Evolutionary conservation across 2,797 vertebrate genomes (phyloP).

Genomic region (Sparidentex hasta): DNA sequence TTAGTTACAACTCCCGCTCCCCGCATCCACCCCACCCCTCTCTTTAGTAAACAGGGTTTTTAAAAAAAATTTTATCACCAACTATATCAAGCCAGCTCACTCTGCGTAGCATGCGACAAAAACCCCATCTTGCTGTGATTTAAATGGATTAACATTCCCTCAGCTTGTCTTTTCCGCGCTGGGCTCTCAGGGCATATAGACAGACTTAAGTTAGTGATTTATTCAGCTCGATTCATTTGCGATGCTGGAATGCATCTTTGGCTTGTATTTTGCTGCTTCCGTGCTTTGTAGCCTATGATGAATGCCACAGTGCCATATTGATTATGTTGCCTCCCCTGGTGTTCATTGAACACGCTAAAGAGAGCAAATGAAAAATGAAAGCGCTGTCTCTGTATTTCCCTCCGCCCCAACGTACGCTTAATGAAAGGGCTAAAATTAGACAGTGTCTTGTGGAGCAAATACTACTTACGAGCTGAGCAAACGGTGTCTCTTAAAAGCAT

Average conservation of each 20-base stretch:
- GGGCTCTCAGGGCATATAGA: conserved; percentile 54
- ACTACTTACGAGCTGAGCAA: conserved; percentile 55
- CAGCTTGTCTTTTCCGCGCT: conserved; percentile 59
- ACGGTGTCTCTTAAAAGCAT: conserved; percentile 68
- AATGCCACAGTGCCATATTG: conserved; percentile 82
- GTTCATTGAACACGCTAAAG: conserved; percentile 80
- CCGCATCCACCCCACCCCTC: neutral
- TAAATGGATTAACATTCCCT: conserved; percentile 74
- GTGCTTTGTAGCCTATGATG: conserved; percentile 79
- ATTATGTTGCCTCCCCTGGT: conserved; percentile 79
- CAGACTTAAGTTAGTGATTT: conserved; percentile 75
- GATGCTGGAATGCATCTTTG: conserved; percentile 56
- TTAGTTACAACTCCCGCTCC: conserved; percentile 55
- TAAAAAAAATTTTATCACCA: too few species aligned
- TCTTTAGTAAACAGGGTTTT: conserved; percentile 67
- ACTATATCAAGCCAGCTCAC: conserved; percentile 63
- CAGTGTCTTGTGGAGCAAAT: conserved; percentile 63
- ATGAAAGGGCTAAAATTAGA: conserved; percentile 84
- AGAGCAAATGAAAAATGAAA: conserved; percentile 86
- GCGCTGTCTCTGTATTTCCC: conserved; percentile 63
- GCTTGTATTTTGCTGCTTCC: conserved; percentile 54
- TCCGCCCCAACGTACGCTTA: conserved; percentile 55
- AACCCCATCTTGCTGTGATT: conserved; percentile 69
- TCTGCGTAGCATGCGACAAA: conserved; percentile 63
- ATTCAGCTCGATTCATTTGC: conserved; percentile 65